These are phyloP conservation scores for Oryctes rhinoceros DNA, from an alignment of 1,140 invertebrate genomes.

Conservation along the genomic window DNA sequence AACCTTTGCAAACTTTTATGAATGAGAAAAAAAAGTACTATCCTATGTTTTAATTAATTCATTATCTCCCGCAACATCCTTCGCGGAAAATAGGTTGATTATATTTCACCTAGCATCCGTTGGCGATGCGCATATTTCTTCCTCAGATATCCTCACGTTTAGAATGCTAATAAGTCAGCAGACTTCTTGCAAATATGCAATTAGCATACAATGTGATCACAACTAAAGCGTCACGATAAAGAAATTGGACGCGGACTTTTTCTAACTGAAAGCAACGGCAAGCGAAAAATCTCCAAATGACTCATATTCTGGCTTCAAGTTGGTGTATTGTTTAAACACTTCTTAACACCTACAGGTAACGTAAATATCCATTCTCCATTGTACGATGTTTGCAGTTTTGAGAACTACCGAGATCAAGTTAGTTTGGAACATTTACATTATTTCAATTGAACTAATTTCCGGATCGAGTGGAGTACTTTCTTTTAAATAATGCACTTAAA, in stretches of 20 bases:
- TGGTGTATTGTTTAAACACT: constrained; percentile 15
- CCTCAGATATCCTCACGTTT: not conserved
- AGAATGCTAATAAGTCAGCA: constrained; percentile 16
- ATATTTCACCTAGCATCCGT: not conserved
- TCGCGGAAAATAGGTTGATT: not conserved
- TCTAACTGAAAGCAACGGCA: not conserved
- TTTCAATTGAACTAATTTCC: too few relatives aligned
- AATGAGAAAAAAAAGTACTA: not conserved
- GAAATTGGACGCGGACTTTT: constrained; percentile 20
- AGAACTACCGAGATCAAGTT: too few relatives aligned
- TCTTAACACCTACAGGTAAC: constrained; percentile 3
- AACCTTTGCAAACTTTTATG: not conserved
- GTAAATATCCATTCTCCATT: too few relatives aligned
- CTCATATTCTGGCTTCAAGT: not conserved
- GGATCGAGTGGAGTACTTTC: too few relatives aligned
- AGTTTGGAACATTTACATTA: too few relatives aligned
- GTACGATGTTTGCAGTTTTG: too few relatives aligned
- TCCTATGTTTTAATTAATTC: not conserved
- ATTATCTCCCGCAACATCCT: not conserved
- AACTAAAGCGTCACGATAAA: not conserved
- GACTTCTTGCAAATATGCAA: constrained; percentile 22
- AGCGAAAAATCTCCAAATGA: constrained; percentile 15
- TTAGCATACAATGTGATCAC: constrained; percentile 17
- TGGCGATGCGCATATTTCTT: not conserved
- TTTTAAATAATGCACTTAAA: not conserved